Conservation (phyloP, 2,797 vertebrate genomes). For the Monodelphis domestica region DNA sequence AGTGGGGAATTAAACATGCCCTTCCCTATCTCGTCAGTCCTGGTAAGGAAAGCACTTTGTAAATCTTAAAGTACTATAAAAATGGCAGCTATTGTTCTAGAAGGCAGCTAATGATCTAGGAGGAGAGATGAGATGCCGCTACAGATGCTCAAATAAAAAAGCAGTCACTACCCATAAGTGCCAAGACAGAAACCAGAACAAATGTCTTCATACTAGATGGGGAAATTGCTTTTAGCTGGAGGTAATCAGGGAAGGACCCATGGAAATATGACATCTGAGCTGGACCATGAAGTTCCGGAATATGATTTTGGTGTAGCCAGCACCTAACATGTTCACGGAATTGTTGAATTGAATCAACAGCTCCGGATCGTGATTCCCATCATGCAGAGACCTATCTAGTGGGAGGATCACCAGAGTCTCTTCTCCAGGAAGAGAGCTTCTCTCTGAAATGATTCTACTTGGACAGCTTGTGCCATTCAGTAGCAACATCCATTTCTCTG, state of each 20-base stretch:
- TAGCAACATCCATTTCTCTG: slow-evolving; percentile 66
- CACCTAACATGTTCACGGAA: neutral
- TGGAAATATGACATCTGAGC: neutral
- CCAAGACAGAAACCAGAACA: neutral
- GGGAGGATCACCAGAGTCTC: slow-evolving; percentile 44
- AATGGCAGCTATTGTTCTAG: neutral
- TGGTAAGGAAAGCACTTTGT: neutral
- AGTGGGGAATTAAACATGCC: neutral
- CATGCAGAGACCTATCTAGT: slow-evolving; percentile 22
- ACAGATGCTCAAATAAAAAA: neutral
- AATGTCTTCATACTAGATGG: neutral
- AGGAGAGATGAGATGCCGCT: neutral
- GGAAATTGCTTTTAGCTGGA: neutral
- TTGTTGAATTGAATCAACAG: neutral
- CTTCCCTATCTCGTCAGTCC: neutral
- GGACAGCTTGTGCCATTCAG: slow-evolving; percentile 63
- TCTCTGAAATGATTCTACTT: slow-evolving; percentile 66
- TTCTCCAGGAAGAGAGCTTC: slow-evolving; percentile 55
- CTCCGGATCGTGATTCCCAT: neutral
- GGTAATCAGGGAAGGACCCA: neutral
- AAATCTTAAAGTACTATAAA: neutral
- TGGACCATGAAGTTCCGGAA: slow-evolving; percentile 28
- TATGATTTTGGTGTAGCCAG: slow-evolving; percentile 7
- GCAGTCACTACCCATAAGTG: neutral
- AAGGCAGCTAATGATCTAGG: neutral